Conservation (phyloP, 2,113 vertebrate species). For the Arizona elegans region DNA sequence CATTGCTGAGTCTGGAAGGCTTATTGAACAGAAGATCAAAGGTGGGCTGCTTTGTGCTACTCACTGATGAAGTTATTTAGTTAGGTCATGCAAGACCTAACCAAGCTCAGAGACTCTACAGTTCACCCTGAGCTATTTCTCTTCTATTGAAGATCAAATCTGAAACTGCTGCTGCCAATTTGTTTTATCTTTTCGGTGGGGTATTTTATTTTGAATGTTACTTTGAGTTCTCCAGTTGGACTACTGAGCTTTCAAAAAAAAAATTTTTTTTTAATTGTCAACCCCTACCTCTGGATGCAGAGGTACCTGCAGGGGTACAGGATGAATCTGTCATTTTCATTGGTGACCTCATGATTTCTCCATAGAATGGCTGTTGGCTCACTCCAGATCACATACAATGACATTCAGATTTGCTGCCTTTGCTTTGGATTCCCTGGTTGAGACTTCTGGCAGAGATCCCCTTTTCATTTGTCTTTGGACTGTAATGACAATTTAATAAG, state of each 20-base stretch:
- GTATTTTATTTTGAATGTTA: neutral
- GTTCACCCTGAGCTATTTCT: neutral
- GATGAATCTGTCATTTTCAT: neutral
- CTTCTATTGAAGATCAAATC: neutral
- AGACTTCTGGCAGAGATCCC: neutral
- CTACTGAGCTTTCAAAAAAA: neutral
- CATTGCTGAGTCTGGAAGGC: neutral
- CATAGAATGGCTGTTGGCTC: neutral
- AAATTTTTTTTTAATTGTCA: neutral
- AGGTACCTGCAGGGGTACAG: neutral
- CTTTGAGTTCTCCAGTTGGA: neutral
- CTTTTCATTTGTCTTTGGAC: neutral
- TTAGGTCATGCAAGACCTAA: neutral
- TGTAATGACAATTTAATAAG: neutral
- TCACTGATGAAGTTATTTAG: neutral
- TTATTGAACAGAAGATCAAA: neutral
- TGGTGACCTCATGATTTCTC: neutral
- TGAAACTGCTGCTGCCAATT: neutral
- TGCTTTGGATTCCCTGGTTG: neutral
- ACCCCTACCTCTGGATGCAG: neutral
- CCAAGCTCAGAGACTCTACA: neutral
- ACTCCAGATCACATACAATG: neutral
- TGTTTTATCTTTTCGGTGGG: neutral
- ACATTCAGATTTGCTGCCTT: neutral
- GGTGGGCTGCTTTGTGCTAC: neutral